Conservation (phyloP, 2,888 invertebrate genomes). For the Patella ulyssiponensis region DNA sequence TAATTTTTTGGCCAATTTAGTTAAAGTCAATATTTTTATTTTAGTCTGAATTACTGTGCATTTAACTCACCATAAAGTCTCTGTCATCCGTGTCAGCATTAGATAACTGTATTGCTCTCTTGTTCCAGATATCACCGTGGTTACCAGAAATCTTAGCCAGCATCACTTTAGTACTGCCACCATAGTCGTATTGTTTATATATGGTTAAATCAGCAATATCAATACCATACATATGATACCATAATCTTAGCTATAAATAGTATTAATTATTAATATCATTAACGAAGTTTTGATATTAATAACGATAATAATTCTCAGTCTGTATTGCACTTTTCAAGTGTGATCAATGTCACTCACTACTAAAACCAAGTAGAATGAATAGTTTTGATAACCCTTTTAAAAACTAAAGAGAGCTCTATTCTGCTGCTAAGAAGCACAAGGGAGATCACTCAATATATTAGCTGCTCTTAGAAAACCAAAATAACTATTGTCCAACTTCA, state of each 20-base stretch:
- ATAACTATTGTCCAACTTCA: too few relatives aligned
- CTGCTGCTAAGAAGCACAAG: too few relatives aligned
- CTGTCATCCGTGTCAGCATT: constrained; percentile 22
- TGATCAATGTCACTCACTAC: too few relatives aligned
- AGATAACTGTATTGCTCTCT: constrained; percentile 30
- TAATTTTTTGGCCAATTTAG: too few relatives aligned
- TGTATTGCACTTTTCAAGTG: too few relatives aligned
- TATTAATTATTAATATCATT: neutral
- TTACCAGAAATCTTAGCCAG: constrained; percentile 41
- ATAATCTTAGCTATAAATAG: constrained; percentile 51
- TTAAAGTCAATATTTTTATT: too few relatives aligned
- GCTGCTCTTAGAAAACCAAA: too few relatives aligned
- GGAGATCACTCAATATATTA: too few relatives aligned
- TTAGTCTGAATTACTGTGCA: too few relatives aligned
- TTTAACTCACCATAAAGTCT: constrained; percentile 43
- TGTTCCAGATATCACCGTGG: constrained; percentile 53
- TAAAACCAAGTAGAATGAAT: too few relatives aligned
- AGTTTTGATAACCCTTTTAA: too few relatives aligned
- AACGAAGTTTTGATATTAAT: neutral
- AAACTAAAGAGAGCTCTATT: too few relatives aligned
- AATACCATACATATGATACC: constrained; percentile 62
- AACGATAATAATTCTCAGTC: neutral
- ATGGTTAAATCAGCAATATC: constrained; percentile 51
- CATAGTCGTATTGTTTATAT: constrained; percentile 47
- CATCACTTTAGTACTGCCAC: constrained; percentile 30